phyloP scores from a whole-genome alignment of 2,888 invertebrate species.

The Zeuzera pyrina region DNA sequence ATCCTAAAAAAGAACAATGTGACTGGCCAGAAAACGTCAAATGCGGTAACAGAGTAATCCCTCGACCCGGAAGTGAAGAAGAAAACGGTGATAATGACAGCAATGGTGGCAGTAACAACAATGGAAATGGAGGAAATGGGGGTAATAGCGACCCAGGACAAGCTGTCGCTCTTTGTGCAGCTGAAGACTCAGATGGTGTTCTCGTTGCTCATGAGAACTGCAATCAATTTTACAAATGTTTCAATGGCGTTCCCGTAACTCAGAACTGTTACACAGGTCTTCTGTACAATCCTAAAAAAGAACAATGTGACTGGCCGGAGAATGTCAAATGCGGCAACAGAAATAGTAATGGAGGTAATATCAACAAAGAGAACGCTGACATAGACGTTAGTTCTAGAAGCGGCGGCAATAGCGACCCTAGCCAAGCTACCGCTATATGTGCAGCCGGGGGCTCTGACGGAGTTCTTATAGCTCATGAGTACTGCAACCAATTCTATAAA shows the following conservation, averaged over 20 bases:
- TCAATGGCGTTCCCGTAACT: conserved; percentile 18
- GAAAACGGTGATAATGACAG: conserved; percentile 7
- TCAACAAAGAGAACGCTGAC: conserved; percentile 6
- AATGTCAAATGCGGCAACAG: conserved; percentile 20
- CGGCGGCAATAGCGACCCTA: conserved; percentile 22
- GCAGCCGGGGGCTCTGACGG: neutral
- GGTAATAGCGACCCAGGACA: conserved; percentile 6
- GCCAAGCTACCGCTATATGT: conserved; percentile 10
- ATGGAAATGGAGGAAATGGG: neutral
- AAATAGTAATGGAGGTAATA: too few species aligned
- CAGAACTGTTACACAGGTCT: conserved; percentile 16
- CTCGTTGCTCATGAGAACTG: conserved; percentile 29
- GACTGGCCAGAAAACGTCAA: conserved; percentile 31
- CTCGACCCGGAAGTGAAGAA: conserved; percentile 10
- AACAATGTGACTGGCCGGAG: conserved; percentile 23
- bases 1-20: conserved; percentile 23
- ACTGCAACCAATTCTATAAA: conserved; percentile 25
- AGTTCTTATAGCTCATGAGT: conserved; percentile 3
- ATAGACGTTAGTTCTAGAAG: conserved; percentile 9
- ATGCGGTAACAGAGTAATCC: conserved; percentile 27
- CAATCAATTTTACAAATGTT: conserved; percentile 24
- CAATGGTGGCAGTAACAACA: neutral
- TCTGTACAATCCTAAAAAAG: conserved; percentile 19
- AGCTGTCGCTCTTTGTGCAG: conserved; percentile 16
- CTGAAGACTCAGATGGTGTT: conserved; percentile 18